phyloP scores from a whole-genome alignment of 2,113 vertebrate species.

The Anseranas semipalmata region DNA sequence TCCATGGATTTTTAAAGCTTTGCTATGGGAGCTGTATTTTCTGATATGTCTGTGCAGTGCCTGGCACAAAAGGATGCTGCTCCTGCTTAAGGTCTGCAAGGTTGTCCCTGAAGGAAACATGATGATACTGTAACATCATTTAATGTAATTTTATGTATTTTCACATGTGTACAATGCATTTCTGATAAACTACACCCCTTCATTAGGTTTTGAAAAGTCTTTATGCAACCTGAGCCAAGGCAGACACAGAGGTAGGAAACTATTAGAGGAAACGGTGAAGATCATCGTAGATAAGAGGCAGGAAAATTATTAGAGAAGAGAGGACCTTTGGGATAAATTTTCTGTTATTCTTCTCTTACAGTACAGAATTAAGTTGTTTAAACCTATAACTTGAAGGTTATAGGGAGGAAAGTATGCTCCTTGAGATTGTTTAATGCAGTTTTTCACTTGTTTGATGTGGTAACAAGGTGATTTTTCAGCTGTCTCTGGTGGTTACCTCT shows the following conservation, averaged over 20 bases:
- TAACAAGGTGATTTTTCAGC: neutral
- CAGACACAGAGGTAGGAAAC: neutral
- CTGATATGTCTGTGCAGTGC: neutral
- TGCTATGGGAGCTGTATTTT: neutral
- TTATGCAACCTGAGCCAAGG: neutral
- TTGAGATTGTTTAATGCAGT: neutral
- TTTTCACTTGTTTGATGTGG: neutral
- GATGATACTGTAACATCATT: neutral
- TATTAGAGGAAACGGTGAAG: neutral
- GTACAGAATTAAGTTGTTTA: constrained; percentile 13
- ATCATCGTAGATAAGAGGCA: neutral
- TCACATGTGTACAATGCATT: neutral
- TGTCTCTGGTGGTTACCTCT: neutral
- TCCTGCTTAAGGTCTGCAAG: neutral
- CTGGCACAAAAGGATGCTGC: neutral
- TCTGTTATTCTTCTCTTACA: neutral
- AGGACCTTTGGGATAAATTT: neutral
- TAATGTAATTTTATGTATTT: neutral
- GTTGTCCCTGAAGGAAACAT: neutral
- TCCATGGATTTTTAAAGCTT: neutral
- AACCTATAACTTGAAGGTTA: neutral
- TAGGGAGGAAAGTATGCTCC: neutral
- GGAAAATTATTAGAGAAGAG: neutral
- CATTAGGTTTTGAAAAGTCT: neutral
- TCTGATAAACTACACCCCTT: neutral